Conservation (phyloP, 2,113 vertebrate genomes). For the Rhagologus leucostigma region DNA sequence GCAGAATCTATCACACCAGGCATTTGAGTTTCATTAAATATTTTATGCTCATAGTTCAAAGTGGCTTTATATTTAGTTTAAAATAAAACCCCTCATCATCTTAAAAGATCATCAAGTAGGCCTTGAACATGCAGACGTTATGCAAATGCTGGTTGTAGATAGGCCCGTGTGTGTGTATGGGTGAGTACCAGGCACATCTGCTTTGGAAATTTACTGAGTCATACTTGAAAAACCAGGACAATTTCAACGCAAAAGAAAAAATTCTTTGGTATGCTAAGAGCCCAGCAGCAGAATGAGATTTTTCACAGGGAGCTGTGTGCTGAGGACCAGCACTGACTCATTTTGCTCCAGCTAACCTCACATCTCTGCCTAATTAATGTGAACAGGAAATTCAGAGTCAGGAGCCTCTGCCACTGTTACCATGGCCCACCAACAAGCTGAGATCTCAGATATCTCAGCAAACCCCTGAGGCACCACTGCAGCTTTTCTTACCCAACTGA, state of each 20-base stretch:
- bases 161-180: neutral
- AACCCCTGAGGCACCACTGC: neutral
- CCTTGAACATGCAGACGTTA: neutral
- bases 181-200: neutral
- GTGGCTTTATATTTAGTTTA: neutral
- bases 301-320: neutral
- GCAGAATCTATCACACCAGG: neutral
- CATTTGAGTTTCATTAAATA: neutral
- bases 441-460: neutral
- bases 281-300: neutral
- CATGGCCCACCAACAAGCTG: neutral
- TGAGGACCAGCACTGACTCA: neutral
- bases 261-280: neutral
- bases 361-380: neutral
- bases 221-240: neutral
- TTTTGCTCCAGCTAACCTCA: neutral
- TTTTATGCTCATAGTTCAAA: neutral
- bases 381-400: neutral
- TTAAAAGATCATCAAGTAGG: neutral
- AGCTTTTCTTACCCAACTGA: neutral
- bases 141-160: neutral
- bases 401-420: neutral
- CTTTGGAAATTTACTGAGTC: neutral
- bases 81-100: neutral
- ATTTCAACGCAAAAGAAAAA: neutral